Percentiles rank a stretch among this genome's conserved stretches.
Evolutionary conservation across 1,140 invertebrate species (phyloP).

Genomic region (Caerostris extrusa): DNA sequence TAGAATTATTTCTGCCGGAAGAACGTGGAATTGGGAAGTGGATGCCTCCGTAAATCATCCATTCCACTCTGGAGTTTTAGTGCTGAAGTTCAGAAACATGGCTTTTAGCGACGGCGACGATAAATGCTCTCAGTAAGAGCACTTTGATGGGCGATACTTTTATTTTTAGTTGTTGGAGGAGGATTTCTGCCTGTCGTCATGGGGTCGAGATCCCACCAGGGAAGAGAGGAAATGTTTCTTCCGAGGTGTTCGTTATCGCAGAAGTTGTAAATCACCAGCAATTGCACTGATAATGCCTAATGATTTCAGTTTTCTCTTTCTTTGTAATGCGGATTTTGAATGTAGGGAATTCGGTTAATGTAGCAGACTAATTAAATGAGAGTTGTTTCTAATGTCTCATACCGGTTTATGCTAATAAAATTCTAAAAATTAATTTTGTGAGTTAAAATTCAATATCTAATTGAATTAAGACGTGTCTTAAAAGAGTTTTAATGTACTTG

Average conservation of each 20-base stretch:
- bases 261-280: not conserved
- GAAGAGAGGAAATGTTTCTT: not conserved
- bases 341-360: not conserved
- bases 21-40: not conserved
- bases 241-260: not conserved
- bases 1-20: not conserved
- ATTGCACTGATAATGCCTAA: too few species aligned
- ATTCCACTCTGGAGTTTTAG: not conserved
- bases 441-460: not conserved
- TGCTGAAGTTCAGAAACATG: conserved; percentile 19
- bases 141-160: not conserved
- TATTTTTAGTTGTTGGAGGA: not conserved
- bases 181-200: not conserved
- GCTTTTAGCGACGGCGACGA: not conserved
- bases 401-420: not conserved
- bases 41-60: not conserved
- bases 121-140: conserved; percentile 1
- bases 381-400: not conserved
- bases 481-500: not conserved
- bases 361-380: not conserved
- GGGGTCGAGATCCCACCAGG: not conserved
- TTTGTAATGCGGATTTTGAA: not conserved
- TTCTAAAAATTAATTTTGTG: not conserved
- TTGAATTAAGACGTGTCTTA: not conserved
- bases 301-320: too few species aligned